Evolutionary conservation across 2,888 invertebrate genomes (phyloP).

Genomic region (Abrostola tripartita): DNA sequence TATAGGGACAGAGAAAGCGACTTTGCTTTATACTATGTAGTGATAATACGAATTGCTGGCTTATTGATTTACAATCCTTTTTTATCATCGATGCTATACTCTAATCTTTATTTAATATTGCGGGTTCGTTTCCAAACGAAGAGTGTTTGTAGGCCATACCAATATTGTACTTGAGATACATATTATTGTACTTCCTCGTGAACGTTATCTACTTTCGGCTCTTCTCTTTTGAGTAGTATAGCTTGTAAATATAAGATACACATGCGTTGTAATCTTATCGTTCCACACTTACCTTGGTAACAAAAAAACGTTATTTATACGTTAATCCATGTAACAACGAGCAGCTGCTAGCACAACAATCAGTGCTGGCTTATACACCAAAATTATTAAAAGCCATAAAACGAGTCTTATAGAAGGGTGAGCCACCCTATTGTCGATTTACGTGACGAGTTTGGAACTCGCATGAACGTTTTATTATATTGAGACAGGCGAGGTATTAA

Average conservation of each 20-base stretch:
- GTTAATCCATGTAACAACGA: conserved; percentile 77
- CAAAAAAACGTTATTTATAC: conserved; percentile 73
- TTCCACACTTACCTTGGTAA: conserved; percentile 67
- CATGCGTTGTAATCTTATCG: conserved; percentile 65
- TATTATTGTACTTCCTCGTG: conserved; percentile 16
- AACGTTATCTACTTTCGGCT: conserved; percentile 3
- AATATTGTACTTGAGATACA: conserved; percentile 9
- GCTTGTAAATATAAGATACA: conserved; percentile 53
- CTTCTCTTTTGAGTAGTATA: conserved; percentile 33
- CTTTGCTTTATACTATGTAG: no score
- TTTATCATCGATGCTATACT: not conserved
- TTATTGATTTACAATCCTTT: conserved; percentile 14
- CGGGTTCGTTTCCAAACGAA: not conserved
- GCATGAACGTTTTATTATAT: conserved; percentile 82
- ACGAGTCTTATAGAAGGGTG: conserved; percentile 86
- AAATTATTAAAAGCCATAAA: conserved; percentile 88
- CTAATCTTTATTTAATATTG: not conserved
- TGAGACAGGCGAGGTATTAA: conserved; percentile 74
- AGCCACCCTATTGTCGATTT: conserved; percentile 82
- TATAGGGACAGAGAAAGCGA: no score
- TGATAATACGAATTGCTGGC: conserved; percentile 19
- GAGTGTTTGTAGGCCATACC: not conserved
- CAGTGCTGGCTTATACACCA: conserved; percentile 84
- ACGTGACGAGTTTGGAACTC: conserved; percentile 80
- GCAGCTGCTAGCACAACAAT: conserved; percentile 85